Base-by-base conservation (phyloP, 2,113 vertebrate species). In the Acanthochromis polyacanthus region DNA sequence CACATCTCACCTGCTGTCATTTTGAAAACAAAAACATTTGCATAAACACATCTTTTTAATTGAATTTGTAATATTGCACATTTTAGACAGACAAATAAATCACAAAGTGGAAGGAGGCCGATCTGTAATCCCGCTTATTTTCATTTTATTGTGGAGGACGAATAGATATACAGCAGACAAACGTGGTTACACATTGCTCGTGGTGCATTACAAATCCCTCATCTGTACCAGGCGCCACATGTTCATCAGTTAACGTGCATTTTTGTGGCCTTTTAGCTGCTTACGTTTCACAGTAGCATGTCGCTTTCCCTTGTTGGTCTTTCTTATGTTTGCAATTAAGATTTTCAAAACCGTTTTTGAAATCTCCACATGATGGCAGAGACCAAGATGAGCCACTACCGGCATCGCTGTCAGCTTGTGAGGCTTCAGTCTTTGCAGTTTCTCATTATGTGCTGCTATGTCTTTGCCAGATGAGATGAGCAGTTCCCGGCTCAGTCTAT, bases 231-330 rank as follows among this genome's bases (percentile, higher is more conserved):
- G 62, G 45, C 69, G 64, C 61, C 65, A 59, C 62, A 23, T 77
- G 74, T 71, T 80, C 75, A 88, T 84, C 81, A 78, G 73, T 61
- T 76, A 40, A 57, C 77, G 69, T 68, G 48, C 74, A 58, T 52
- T n/a, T 28, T 17, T 51, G 48, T 72, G 52, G 58, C 81, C 72
- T 48, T 14, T 72, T 1, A 1, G 75, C 82, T 78, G 62, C 70
- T 75, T 73, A 57, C 52, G 52, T 82, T 58, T 64, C 74, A 48
- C 58, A 23, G 9, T 16, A 57, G 61, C 25, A 9, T 22, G 80
- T 66, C 11, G 25, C 12, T 51, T 58, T 43, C 22, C 60, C 56
- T 62, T 14, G 15, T 64, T 32, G 66, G 60, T 53, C 48, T 52
- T 48, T 71, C 64, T 58, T 16, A 15, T 70, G 65, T 87, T 81